These are phyloP conservation scores for Meandrina meandrites DNA, from an alignment of 92 coral and sea anemone species.

Conservation along the genomic window DNA sequence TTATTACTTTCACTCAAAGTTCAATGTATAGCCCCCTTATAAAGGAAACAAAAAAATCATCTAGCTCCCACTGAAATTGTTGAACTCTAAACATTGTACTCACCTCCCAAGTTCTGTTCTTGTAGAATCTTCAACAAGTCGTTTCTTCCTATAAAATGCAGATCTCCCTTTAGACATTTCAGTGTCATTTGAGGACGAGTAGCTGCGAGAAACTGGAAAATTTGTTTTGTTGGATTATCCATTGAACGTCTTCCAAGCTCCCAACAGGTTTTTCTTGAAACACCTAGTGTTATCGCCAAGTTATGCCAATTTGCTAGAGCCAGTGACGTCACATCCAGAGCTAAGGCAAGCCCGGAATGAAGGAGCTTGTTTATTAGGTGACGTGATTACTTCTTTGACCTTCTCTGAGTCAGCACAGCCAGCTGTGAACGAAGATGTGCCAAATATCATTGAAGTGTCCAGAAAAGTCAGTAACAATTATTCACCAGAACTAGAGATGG, in stretches of 20 bases:
- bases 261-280: not conserved
- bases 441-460: no score
- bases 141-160: not conserved
- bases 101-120: not conserved
- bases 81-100: no score
- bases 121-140: not conserved
- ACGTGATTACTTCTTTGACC: conserved; percentile 1
- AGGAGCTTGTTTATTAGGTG: not conserved
- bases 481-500: no score
- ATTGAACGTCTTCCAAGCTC: not conserved
- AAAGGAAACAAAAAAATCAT: no score
- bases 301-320: conserved; percentile 6
- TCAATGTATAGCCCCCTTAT: no score
- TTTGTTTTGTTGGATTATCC: not conserved
- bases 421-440: not conserved
- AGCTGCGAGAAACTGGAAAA: conserved; percentile 7
- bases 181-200: conserved; percentile 11
- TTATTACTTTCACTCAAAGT: no score
- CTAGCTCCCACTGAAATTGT: no score
- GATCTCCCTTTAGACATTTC: not conserved
- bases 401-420: not conserved
- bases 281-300: not conserved
- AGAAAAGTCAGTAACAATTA: no score
- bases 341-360: not conserved
- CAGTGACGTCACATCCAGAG: not conserved